A percentile compares a stretch with the other conserved stretches of the same genome.
These are phyloP conservation scores for Bembecia ichneumoniformis DNA, from an alignment of 2,888 invertebrate genomes.

Conservation along the genomic window DNA sequence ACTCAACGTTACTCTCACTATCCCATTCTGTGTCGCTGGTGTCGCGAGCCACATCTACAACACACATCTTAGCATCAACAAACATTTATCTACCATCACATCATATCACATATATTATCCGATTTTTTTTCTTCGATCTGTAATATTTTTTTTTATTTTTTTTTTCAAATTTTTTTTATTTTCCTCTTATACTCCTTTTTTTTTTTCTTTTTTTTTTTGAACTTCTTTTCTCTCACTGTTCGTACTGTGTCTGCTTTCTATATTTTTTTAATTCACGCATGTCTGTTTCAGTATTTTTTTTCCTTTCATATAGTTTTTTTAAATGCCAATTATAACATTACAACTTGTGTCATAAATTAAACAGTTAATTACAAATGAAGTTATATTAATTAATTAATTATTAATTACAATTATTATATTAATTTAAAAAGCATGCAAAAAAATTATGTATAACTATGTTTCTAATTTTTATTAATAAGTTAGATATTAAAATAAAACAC, in stretches of 20 bases:
- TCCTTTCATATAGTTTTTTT: neutral
- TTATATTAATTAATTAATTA: too few relatives aligned
- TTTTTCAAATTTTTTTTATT: conserved; percentile 13
- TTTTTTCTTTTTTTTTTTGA: conserved; percentile 7
- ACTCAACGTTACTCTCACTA: conserved; percentile 43
- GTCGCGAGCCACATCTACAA: conserved; percentile 69
- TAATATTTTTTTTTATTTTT: conserved; percentile 6
- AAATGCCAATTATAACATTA: neutral
- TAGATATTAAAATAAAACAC: too few relatives aligned
- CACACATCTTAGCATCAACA: conserved; percentile 6
- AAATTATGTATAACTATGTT: too few relatives aligned
- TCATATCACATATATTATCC: too few relatives aligned
- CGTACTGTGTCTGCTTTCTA: neutral
- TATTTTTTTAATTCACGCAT: neutral
- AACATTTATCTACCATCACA: conserved; percentile 4
- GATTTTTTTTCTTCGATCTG: neutral
- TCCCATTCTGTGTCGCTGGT: conserved; percentile 55
- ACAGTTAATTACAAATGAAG: too few relatives aligned
- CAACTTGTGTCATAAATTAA: neutral
- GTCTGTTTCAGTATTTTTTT: neutral
- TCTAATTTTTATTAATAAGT: too few relatives aligned
- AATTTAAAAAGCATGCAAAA: too few relatives aligned
- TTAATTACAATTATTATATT: too few relatives aligned
- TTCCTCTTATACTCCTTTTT: neutral
- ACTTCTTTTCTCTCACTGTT: conserved; percentile 1